A percentile compares a stretch with the other conserved stretches of the same genome.
phyloP scores from a whole-genome alignment of 2,888 invertebrate species.

The Disparrhopalites patrizii region DNA sequence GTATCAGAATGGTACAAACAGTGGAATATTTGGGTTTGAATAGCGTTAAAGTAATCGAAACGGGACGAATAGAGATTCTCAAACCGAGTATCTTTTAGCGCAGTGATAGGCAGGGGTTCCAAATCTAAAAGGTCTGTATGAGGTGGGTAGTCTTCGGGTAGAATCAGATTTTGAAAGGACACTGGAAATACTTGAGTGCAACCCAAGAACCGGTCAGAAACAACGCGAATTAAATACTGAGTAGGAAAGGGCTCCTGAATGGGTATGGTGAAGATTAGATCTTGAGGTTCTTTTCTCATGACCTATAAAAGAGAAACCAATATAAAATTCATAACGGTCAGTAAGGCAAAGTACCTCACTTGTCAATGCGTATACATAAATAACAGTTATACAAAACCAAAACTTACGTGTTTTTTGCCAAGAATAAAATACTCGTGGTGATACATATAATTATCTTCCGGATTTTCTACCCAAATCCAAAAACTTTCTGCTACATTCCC shows the following conservation, averaged over 20 bases:
- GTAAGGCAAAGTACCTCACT: background rate
- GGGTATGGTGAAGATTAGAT: slow-evolving; percentile 91
- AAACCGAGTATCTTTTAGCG: slow-evolving; percentile 70
- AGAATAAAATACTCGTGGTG: slow-evolving; percentile 90
- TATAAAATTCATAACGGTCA: background rate
- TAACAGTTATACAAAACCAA: slow-evolving; percentile 1
- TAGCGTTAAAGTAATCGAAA: slow-evolving; percentile 95
- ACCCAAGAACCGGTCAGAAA: slow-evolving; percentile 79
- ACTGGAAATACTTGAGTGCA: slow-evolving; percentile 56
- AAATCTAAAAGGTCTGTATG: slow-evolving; percentile 89
- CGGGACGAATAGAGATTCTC: slow-evolving; percentile 70
- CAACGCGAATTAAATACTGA: slow-evolving; percentile 83
- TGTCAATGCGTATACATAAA: too few species aligned
- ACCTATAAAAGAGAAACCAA: slow-evolving; percentile 58
- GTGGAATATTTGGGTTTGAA: slow-evolving; percentile 97
- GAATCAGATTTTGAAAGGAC: slow-evolving; percentile 76
- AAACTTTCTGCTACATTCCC: slow-evolving; percentile 84
- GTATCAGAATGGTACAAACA: slow-evolving; percentile 90
- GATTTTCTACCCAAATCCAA: slow-evolving; percentile 98
- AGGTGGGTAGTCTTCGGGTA: slow-evolving; percentile 87
- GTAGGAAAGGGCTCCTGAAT: slow-evolving; percentile 83
- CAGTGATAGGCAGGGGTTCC: slow-evolving; percentile 80
- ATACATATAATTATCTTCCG: slow-evolving; percentile 88
- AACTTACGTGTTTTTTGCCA: slow-evolving; percentile 68
- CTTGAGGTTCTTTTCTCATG: slow-evolving; percentile 68